Percentiles rank a stretch among this genome's conserved stretches.
phyloP scores from a whole-genome alignment of 2,888 invertebrate species.

The Zootermopsis nevadensis region DNA sequence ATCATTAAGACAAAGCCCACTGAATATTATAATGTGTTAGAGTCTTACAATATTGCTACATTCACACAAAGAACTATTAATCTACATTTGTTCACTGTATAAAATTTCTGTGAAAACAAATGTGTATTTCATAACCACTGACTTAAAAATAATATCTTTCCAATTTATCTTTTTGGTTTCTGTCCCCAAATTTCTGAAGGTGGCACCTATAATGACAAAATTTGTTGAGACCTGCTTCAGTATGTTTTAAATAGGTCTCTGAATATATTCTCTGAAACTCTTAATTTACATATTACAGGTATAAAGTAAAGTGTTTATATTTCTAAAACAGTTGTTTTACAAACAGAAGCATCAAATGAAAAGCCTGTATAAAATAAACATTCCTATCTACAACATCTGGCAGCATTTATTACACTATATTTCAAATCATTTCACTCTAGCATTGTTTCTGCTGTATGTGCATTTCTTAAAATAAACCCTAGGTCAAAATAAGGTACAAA shows the following conservation, averaged over 20 bases:
- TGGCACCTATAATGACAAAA: too few relatives aligned
- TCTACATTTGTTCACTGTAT: too few relatives aligned
- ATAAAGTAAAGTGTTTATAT: neutral
- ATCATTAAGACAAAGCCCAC: too few relatives aligned
- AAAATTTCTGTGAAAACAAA: too few relatives aligned
- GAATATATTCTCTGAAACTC: neutral
- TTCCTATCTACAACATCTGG: constrained; percentile 32
- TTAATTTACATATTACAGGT: neutral
- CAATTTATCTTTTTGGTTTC: too few relatives aligned
- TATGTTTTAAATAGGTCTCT: neutral
- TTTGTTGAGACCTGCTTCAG: neutral
- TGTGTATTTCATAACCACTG: too few relatives aligned
- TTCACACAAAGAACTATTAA: too few relatives aligned
- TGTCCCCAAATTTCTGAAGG: too few relatives aligned
- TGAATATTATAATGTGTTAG: too few relatives aligned
- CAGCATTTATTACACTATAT: neutral
- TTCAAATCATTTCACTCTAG: constrained; percentile 4
- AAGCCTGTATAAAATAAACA: constrained; percentile 39
- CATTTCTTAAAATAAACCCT: constrained; percentile 3
- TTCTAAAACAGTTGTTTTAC: constrained; percentile 7
- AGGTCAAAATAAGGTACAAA: constrained; percentile 13
- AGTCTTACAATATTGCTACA: too few relatives aligned
- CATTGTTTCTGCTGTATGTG: neutral
- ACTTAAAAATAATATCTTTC: too few relatives aligned
- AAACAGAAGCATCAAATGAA: constrained; percentile 16